These are phyloP conservation scores for Sebastes kiyomatsui DNA, from an alignment of 2,797 vertebrate species.

Conservation along the genomic window DNA sequence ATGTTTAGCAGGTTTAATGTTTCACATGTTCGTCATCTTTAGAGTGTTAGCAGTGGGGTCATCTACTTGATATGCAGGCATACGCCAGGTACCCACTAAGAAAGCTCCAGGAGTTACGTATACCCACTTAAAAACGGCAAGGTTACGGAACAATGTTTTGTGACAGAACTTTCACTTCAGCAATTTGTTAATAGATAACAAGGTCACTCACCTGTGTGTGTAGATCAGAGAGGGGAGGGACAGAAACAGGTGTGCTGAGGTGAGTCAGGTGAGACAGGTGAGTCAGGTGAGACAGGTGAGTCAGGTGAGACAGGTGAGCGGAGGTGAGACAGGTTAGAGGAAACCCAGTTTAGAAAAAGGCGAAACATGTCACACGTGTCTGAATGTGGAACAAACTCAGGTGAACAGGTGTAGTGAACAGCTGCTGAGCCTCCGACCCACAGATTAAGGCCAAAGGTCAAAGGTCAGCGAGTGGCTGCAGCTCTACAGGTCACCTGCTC, in stretches of 20 bases:
- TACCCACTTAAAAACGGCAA: too few species aligned
- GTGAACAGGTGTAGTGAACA: background rate
- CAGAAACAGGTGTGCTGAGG: background rate
- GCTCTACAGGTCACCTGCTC: background rate
- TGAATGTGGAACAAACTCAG: background rate
- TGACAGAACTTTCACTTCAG: too few species aligned
- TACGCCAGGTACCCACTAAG: background rate
- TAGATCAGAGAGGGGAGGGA: too few species aligned
- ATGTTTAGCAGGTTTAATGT: background rate
- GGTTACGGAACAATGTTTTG: too few species aligned
- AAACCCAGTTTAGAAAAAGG: background rate
- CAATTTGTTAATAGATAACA: too few species aligned
- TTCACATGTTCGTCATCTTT: background rate
- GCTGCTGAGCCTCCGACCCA: background rate
- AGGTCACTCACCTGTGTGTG: too few species aligned
- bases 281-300: too few species aligned
- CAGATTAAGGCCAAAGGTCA: constrained; percentile 41
- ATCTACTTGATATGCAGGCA: background rate
- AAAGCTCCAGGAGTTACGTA: background rate
- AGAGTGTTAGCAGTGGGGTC: background rate
- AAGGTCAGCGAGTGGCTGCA: constrained; percentile 8
- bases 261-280: background rate
- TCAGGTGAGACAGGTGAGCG: background rate
- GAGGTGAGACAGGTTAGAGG: background rate
- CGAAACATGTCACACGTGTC: background rate